phyloP scores from a whole-genome alignment of 2,888 invertebrate species.

The Philereme vetulata region DNA sequence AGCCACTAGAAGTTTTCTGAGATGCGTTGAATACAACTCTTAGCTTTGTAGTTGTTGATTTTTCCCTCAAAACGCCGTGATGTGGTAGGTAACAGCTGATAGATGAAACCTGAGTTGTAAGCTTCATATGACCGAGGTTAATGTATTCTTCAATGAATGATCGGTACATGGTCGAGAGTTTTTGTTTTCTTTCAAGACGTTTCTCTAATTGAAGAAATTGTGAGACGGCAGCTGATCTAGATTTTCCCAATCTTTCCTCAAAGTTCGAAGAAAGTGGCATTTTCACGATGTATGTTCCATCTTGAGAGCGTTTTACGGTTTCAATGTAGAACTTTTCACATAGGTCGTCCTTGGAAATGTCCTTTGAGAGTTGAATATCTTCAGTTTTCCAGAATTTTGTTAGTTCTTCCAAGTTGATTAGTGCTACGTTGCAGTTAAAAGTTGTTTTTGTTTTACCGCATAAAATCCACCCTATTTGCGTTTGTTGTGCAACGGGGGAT shows the following conservation, averaged over 20 bases:
- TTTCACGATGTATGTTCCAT: slow-evolving; percentile 31
- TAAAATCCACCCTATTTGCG: no score
- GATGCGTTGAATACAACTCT: slow-evolving; percentile 32
- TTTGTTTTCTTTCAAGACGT: background rate
- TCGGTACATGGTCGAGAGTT: no score
- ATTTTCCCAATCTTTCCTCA: slow-evolving; percentile 25
- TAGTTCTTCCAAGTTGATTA: no score
- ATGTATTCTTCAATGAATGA: background rate
- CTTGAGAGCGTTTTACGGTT: slow-evolving; percentile 9
- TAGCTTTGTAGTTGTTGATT: no score
- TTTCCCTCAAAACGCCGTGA: slow-evolving; percentile 25
- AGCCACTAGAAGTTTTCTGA: background rate
- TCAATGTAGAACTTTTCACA: slow-evolving; percentile 27
- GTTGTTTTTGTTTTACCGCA: no score
- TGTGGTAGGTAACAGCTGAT: slow-evolving; percentile 24
- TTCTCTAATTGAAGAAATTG: slow-evolving; percentile 23
- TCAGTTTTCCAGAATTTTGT: no score
- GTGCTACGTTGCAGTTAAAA: no score
- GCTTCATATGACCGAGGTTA: background rate
- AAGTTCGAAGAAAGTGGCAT: slow-evolving; percentile 26
- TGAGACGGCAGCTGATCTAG: slow-evolving; percentile 18
- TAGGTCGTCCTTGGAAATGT: slow-evolving; percentile 13
- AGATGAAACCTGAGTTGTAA: background rate
- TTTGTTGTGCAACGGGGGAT: no score
- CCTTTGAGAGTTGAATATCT: no score